A percentile compares a stretch with the other conserved stretches of the same genome.
These are phyloP conservation scores for Julus scandinavius DNA, from an alignment of 2,888 invertebrate species.

Conservation along the genomic window DNA sequence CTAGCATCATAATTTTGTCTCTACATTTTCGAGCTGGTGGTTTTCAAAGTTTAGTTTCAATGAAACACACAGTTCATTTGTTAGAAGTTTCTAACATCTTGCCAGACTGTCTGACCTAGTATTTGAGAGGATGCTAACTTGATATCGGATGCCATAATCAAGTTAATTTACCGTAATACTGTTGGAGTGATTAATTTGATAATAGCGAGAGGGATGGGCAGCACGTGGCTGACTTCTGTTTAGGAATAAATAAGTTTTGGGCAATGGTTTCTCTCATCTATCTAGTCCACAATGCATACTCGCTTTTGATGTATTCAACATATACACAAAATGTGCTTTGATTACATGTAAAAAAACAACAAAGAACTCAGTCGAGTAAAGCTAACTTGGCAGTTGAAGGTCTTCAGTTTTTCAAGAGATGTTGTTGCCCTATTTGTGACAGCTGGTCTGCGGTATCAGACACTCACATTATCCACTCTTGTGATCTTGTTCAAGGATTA, in stretches of 20 bases:
- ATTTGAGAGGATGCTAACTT: neutral
- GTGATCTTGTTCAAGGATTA: conserved; percentile 23
- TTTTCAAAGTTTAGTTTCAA: too few relatives aligned
- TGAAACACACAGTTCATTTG: too few relatives aligned
- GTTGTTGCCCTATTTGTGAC: neutral
- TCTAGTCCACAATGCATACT: too few relatives aligned
- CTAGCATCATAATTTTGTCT: too few relatives aligned
- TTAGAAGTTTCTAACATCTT: neutral
- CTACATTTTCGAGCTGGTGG: too few relatives aligned
- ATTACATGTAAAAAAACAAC: neutral
- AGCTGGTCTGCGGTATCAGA: neutral
- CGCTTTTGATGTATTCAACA: too few relatives aligned
- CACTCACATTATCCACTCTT: neutral
- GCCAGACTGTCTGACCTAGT: neutral
- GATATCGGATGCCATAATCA: neutral
- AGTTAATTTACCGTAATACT: neutral
- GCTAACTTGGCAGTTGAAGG: neutral
- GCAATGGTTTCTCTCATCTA: too few relatives aligned
- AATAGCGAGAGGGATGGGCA: neutral
- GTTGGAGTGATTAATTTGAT: neutral
- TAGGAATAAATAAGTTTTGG: too few relatives aligned
- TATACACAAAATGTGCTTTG: too few relatives aligned
- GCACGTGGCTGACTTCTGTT: neutral
- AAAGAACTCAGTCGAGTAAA: neutral
- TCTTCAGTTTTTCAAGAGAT: neutral